These are phyloP conservation scores for Mythimna lalbum DNA, from an alignment of 2,888 invertebrate genomes.

Conservation along the genomic window DNA sequence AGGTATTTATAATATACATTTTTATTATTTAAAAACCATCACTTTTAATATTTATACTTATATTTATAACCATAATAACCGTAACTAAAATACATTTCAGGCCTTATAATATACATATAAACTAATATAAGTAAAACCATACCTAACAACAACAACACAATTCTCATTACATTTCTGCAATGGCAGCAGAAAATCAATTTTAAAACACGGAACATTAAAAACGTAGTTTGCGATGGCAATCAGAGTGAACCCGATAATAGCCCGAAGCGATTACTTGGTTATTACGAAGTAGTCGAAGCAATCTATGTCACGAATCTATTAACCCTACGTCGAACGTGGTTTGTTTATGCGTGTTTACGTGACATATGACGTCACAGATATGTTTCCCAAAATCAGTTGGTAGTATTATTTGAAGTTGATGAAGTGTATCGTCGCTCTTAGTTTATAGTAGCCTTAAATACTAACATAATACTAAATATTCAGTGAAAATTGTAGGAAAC, in stretches of 20 bases:
- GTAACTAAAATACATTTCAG: slow-evolving; percentile 14
- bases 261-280: slow-evolving; percentile 49
- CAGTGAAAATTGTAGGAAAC: no score
- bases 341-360: slow-evolving; percentile 18
- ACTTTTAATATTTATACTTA: slow-evolving; percentile 17
- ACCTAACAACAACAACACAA: slow-evolving; percentile 28
- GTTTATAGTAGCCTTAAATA: no score
- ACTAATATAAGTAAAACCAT: slow-evolving; percentile 26
- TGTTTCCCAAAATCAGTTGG: no score
- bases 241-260: slow-evolving; percentile 41
- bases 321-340: slow-evolving; percentile 10
- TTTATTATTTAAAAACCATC: not conserved
- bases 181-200: slow-evolving; percentile 45
- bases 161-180: slow-evolving; percentile 34
- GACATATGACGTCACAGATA: slow-evolving; percentile 4
- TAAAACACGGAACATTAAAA: slow-evolving; percentile 46
- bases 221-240: slow-evolving; percentile 49
- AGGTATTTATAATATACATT: no score
- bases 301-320: slow-evolving; percentile 52
- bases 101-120: not conserved
- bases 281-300: slow-evolving; percentile 36
- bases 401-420: not conserved
- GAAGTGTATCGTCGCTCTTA: not conserved
- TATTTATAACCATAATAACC: slow-evolving; percentile 37
- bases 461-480: no score